Evolutionary conservation across 2,888 invertebrate species (phyloP).

Genomic region (Ceratothoa steindachneri): DNA sequence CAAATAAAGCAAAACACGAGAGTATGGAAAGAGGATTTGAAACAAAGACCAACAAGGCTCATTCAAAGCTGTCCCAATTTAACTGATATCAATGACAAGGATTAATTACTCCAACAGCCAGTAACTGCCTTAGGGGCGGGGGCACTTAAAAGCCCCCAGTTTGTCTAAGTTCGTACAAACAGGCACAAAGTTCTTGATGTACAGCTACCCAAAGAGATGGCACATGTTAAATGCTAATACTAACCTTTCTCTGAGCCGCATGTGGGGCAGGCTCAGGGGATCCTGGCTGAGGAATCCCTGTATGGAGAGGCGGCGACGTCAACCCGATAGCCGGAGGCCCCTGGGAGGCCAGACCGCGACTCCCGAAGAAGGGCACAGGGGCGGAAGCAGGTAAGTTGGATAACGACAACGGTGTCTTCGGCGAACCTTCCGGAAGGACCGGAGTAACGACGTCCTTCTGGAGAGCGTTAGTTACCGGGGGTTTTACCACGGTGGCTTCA

Average conservation of each 20-base stretch:
- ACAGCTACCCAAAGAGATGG: no score
- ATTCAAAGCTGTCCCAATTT: no score
- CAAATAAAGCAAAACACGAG: no score
- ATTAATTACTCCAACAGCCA: no score
- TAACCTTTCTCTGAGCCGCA: background rate
- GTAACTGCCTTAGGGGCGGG: no score
- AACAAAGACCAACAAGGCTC: no score
- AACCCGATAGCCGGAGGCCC: constrained; percentile 28
- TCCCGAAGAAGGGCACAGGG: background rate
- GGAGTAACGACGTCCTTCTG: background rate
- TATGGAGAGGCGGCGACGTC: constrained; percentile 24
- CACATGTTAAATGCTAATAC: no score
- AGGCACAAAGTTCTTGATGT: no score
- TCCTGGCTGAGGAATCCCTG: background rate
- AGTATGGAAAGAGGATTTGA: no score
- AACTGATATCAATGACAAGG: no score
- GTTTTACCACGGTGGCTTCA: background rate
- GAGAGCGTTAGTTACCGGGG: background rate
- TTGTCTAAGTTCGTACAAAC: no score
- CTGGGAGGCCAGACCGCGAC: background rate
- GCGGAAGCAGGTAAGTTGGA: background rate
- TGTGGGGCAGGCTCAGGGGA: background rate
- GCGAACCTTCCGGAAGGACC: background rate
- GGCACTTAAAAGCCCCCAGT: no score
- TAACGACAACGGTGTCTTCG: background rate